phyloP scores from a whole-genome alignment of 53 echinoderm and acorn worm genomes.

The Hippasteria phrygiana region DNA sequence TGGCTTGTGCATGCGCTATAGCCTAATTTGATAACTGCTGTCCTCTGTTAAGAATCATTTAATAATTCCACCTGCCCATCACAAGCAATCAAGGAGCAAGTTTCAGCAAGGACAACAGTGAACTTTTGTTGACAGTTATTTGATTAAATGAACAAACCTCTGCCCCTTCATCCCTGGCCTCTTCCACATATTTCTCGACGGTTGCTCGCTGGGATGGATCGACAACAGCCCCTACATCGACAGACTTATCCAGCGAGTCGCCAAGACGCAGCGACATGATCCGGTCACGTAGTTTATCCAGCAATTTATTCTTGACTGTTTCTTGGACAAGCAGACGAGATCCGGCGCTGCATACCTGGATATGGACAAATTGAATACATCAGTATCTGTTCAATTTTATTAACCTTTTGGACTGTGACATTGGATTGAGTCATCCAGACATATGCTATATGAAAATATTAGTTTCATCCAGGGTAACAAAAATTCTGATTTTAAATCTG shows the following conservation, averaged over 20 bases:
- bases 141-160: conserved; percentile 60
- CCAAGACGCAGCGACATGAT: conserved; percentile 90
- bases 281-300: conserved; percentile 87
- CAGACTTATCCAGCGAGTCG: conserved; percentile 95
- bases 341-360: conserved; percentile 97
- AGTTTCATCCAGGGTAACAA: too few relatives aligned
- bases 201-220: conserved; percentile 93
- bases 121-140: background rate
- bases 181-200: conserved; percentile 91
- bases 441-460: too few relatives aligned
- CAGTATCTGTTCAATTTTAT: too few relatives aligned
- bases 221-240: conserved; percentile 97
- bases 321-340: conserved; percentile 94
- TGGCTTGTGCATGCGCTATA: too few relatives aligned
- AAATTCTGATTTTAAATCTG: too few relatives aligned
- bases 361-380: background rate
- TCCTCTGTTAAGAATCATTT: too few relatives aligned
- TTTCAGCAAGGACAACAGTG: too few relatives aligned
- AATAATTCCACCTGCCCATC: too few relatives aligned
- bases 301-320: conserved; percentile 74
- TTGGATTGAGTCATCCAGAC: too few relatives aligned
- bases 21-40: too few relatives aligned
- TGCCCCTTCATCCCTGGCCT: conserved; percentile 89
- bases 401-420: too few relatives aligned
- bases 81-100: too few relatives aligned